Percentiles rank a stretch among this genome's conserved stretches.
Evolutionary conservation across 2,888 invertebrate genomes (phyloP).

Genomic region (Hirtodrosophila alboralis): DNA sequence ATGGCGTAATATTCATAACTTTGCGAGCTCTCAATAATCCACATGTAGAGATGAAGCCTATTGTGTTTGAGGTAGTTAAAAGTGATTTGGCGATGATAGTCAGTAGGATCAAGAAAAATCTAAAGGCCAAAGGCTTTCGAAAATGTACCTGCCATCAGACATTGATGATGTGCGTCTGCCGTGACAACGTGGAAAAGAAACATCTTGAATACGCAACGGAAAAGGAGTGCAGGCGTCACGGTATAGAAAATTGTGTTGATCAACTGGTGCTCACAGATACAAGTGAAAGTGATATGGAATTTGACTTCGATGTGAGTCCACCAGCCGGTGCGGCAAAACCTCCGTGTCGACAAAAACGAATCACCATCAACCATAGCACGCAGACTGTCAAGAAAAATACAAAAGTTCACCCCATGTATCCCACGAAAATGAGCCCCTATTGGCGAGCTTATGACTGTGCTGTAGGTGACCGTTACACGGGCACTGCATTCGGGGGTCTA

Average conservation of each 20-base stretch:
- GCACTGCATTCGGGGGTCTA: constrained; percentile 42
- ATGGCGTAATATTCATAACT: constrained; percentile 87
- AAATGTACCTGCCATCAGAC: constrained; percentile 86
- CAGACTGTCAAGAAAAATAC: constrained; percentile 86
- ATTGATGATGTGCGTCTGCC: constrained; percentile 81
- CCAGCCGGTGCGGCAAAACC: constrained; percentile 87
- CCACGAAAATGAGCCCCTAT: constrained; percentile 51
- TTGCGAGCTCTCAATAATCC: constrained; percentile 88
- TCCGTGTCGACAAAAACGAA: constrained; percentile 83
- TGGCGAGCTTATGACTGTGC: constrained; percentile 72
- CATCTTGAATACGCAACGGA: constrained; percentile 85
- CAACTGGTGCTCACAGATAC: constrained; percentile 79
- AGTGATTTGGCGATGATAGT: constrained; percentile 85
- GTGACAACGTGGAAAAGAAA: constrained; percentile 81
- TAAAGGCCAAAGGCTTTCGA: constrained; percentile 85
- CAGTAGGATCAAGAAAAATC: constrained; percentile 85
- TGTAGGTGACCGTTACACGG: constrained; percentile 52
- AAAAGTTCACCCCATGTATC: constrained; percentile 40
- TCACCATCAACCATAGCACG: constrained; percentile 86
- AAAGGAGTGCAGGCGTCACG: constrained; percentile 81
- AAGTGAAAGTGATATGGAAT: constrained; percentile 86
- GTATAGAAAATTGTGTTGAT: constrained; percentile 66
- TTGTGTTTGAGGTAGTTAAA: constrained; percentile 88
- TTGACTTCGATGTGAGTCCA: constrained; percentile 89
- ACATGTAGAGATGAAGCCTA: constrained; percentile 87